Evolutionary conservation across 2,797 vertebrate genomes (phyloP), one percentile per base, ranked within the genome.

Genomic region (Babyrousa celebensis): DNA sequence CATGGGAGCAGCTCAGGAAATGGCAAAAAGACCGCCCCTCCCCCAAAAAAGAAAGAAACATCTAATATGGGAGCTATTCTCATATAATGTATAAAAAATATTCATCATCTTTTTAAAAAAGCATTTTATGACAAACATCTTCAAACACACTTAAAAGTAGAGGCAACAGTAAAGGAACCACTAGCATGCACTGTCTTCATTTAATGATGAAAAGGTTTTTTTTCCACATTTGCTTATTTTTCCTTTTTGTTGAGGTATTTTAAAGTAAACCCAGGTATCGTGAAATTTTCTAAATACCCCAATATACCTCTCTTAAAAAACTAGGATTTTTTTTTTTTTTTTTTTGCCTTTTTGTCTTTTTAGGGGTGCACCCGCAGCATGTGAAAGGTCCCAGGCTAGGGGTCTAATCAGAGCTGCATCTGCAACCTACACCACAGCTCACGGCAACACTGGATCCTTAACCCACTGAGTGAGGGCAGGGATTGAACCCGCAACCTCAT

Each of bases 181-280:
- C 63, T 20, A 17, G 23, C 6, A 21, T 0, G 20, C 32, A 8
- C 23, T 29, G 43, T 83, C 17, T 48, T 10, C 72, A 36, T 74
- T 85, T 82, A 65, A 70, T 17, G 36, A 9, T 67, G 14, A 72
- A 18, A 70, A 70, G 29, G 17, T 67, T 77, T 96, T 71, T 79
- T 96, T 71, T 77, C 36, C 18, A 15, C 21, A 80, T 80, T 90
- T 89, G 65, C 60, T 80, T 62, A 56, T 48, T 95, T 88, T 85
- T 63, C 40, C 54, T 77, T 90, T 77, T 70, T 68, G 27, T 67
- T 74, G 16, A 14, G 60, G 7, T 60, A 58, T 93, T 92, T 96
- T 62, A 65, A 93, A 88, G 68, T 48, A 85, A 83, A 71, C 17
- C 17, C n/a, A 87, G 52, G 21, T 85, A 32, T 74, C 14, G 2